These are phyloP conservation scores for Podiceps cristatus DNA, from an alignment of 2,113 vertebrate genomes.

Conservation along the genomic window DNA sequence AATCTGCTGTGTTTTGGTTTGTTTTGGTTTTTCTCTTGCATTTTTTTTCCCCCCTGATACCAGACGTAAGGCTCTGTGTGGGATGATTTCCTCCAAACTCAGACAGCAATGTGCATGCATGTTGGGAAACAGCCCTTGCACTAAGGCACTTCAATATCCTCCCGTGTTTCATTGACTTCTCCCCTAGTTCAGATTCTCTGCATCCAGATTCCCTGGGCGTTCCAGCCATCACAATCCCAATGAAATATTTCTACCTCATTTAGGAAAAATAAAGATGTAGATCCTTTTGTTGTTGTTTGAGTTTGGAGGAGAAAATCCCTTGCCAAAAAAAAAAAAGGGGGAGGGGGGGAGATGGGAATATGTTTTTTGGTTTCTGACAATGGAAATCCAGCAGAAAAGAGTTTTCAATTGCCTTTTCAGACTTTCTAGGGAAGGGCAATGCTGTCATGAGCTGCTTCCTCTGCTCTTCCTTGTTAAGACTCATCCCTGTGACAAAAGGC, in stretches of 20 bases:
- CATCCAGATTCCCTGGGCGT: background rate
- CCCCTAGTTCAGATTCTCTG: background rate
- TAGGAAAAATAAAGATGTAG: background rate
- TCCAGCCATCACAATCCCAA: background rate
- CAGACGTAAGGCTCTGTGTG: background rate
- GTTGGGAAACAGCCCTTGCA: background rate
- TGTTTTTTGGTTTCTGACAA: background rate
- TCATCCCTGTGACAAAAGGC: background rate
- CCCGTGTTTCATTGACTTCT: slow-evolving; percentile 16
- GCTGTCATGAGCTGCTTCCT: background rate
- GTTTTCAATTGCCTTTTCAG: background rate
- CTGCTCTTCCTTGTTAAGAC: background rate
- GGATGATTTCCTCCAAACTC: background rate
- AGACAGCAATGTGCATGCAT: background rate
- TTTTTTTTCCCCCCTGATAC: background rate
- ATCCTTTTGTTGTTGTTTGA: background rate
- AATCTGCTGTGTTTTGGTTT: slow-evolving; percentile 18
- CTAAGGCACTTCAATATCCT: background rate
- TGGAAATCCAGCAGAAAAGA: background rate
- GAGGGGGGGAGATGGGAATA: background rate
- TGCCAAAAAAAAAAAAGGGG: background rate
- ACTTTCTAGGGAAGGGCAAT: background rate
- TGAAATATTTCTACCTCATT: background rate
- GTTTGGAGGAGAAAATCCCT: background rate
- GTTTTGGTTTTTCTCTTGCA: background rate